phyloP scores from a whole-genome alignment of 2,797 vertebrate genomes.

The Propithecus deckenii region DNA sequence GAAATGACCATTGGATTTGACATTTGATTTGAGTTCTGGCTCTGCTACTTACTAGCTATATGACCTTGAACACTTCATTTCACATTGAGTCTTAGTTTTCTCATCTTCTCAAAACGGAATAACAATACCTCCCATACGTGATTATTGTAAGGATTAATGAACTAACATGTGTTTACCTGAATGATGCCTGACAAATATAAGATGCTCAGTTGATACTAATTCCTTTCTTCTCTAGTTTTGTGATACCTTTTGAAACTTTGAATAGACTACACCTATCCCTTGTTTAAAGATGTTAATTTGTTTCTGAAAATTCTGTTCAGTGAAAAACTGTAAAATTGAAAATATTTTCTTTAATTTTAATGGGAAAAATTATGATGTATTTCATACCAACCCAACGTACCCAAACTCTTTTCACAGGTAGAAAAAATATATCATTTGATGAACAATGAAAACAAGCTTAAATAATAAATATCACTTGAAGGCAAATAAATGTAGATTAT shows the following conservation, averaged over 20 bases:
- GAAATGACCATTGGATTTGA: background rate
- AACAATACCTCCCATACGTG: background rate
- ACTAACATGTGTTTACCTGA: background rate
- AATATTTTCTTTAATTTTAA: conserved; percentile 13
- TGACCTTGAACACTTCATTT: conserved; percentile 21
- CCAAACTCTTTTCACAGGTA: background rate
- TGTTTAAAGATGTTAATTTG: conserved; percentile 22
- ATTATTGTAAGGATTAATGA: conserved; percentile 13
- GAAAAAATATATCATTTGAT: conserved; percentile 14
- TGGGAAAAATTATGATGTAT: conserved; percentile 19
- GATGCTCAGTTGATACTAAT: background rate
- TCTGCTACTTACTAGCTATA: background rate
- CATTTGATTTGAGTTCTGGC: conserved; percentile 29
- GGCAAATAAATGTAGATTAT: conserved; percentile 25
- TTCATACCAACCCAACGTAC: background rate
- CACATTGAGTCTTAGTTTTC: background rate
- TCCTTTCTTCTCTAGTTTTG: conserved; percentile 5
- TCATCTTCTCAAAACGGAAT: conserved; percentile 17
- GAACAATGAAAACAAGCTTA: conserved; percentile 39
- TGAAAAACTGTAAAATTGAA: conserved; percentile 45
- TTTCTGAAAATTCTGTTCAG: conserved; percentile 43
- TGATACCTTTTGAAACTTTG: background rate
- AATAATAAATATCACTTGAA: conserved; percentile 23
- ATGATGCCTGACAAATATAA: background rate
- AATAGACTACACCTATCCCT: background rate